Percentiles rank a stretch among this genome's conserved stretches.
These are phyloP conservation scores for Sardinella longiceps DNA, from an alignment of 2,797 vertebrate genomes.

Conservation along the genomic window DNA sequence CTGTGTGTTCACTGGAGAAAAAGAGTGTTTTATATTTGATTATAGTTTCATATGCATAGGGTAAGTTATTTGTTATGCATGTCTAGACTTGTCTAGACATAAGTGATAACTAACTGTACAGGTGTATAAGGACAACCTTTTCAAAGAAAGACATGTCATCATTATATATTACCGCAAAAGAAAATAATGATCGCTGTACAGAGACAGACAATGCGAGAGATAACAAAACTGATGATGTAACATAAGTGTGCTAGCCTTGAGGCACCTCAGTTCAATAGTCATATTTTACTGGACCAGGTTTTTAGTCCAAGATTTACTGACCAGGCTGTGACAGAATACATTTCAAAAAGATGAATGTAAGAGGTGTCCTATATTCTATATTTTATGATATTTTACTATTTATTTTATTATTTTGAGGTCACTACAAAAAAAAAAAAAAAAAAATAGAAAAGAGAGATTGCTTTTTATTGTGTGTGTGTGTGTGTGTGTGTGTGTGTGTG, in stretches of 20 bases:
- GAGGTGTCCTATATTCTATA: conserved; percentile 8
- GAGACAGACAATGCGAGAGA: not conserved
- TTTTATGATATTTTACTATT: conserved; percentile 21
- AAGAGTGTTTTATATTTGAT: conserved; percentile 38
- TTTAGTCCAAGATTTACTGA: conserved; percentile 6
- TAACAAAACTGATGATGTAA: not conserved
- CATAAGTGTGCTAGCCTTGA: not conserved
- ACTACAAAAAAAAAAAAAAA: not conserved
- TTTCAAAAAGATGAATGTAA: conserved; percentile 20
- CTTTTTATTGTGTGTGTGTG: conserved; percentile 27
- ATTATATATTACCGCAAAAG: not conserved
- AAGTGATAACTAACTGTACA: too few relatives aligned
- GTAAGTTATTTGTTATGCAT: conserved; percentile 20
- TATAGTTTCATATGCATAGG: conserved; percentile 29
- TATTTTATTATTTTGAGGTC: conserved; percentile 27
- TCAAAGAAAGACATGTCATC: conserved; percentile 8
- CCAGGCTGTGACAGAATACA: conserved; percentile 8
- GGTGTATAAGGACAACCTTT: conserved; percentile 6
- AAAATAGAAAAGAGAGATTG: conserved; percentile 10
- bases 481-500: conserved; percentile 27
- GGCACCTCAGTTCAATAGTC: not conserved
- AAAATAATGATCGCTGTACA: not conserved
- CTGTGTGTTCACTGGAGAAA: conserved; percentile 21
- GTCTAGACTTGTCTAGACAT: conserved; percentile 27
- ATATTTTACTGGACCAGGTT: not conserved